Evolutionary conservation across 2,113 vertebrate species (phyloP), one percentile per base, ranked within the genome.

Genomic region (Gobius niger): DNA sequence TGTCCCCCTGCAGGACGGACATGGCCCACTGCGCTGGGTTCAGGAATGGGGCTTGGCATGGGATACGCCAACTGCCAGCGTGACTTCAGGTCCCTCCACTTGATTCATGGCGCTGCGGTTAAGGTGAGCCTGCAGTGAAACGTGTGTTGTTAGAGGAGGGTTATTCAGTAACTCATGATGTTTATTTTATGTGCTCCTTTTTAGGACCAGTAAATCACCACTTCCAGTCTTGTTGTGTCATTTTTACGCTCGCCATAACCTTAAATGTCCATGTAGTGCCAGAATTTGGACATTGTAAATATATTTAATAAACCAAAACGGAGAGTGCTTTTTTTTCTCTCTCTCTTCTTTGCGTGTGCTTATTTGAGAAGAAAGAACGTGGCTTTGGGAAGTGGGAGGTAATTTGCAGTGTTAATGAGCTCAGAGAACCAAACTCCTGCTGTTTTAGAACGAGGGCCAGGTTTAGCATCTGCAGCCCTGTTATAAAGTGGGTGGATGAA

Each of bases 51-150:
- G 16, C 65, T 98, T 72, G 95, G 95, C 66, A 96, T 96, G 95
- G 96, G 93, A 63, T 96, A 94, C 84, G 92, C 94, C 83, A 97
- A 98, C 90, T 98, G 96, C 85, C 96, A 96, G 66, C 93, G 95
- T n/a, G 95, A 97, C 87, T 94, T 97, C 80, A 94, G 90, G 82
- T 91, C 93, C 70, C 95, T 94, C 0, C 94, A 95, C 81, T 93
- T 96, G 81, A 92, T 97, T 70, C 96, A 95, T 50, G 93, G 94
- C 63, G 94, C 88, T 82, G 91, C 91, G 84, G 93, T 96, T 72
- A 96, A 97, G 91, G 96, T 98, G 88, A 85, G 85, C 1, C 13
- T 16, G 44, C 7, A 10, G 11, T 50, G 5, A 77, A 53, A 51
- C 47, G 14, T 50, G 11, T 57, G 15, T 69, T 73, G 9, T 73